Conservation (phyloP, 2,797 vertebrate species). For the Siniperca scherzeri region DNA sequence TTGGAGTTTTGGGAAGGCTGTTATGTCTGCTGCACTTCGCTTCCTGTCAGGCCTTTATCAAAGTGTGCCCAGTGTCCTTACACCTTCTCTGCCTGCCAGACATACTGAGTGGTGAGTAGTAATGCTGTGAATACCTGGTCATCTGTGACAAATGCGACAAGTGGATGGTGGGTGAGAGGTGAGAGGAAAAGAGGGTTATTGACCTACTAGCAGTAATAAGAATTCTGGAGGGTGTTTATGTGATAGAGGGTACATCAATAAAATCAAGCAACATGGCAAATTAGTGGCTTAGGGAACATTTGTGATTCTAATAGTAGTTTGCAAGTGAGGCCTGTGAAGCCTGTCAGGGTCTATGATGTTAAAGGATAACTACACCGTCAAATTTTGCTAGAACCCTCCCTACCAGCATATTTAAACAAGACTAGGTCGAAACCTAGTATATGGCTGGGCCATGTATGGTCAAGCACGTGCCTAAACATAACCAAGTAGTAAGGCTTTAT, state of each 20-base stretch:
- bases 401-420: not conserved
- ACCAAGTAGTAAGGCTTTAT: no score
- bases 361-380: not conserved
- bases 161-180: slow-evolving; percentile 21
- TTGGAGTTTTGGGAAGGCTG: slow-evolving; percentile 26
- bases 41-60: slow-evolving; percentile 28
- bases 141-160: slow-evolving; percentile 47
- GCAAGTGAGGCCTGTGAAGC: no score
- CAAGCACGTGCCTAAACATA: no score
- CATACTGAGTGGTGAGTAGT: slow-evolving; percentile 40
- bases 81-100: slow-evolving; percentile 43
- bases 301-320: not conserved
- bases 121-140: slow-evolving; percentile 62
- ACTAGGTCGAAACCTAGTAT: no score
- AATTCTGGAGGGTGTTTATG: slow-evolving; percentile 29
- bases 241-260: not conserved
- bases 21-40: slow-evolving; percentile 21
- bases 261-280: not conserved
- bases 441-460: no score
- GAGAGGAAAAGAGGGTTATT: slow-evolving; percentile 20
- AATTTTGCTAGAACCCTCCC: not conserved
- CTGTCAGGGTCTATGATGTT: not conserved
- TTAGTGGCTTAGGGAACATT: not conserved
- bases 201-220: slow-evolving; percentile 22
- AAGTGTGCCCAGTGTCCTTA: slow-evolving; percentile 19